Evolutionary conservation across 2,797 vertebrate genomes (phyloP), one percentile per base, ranked within the genome.

Genomic region (Enteromius radiatus): DNA sequence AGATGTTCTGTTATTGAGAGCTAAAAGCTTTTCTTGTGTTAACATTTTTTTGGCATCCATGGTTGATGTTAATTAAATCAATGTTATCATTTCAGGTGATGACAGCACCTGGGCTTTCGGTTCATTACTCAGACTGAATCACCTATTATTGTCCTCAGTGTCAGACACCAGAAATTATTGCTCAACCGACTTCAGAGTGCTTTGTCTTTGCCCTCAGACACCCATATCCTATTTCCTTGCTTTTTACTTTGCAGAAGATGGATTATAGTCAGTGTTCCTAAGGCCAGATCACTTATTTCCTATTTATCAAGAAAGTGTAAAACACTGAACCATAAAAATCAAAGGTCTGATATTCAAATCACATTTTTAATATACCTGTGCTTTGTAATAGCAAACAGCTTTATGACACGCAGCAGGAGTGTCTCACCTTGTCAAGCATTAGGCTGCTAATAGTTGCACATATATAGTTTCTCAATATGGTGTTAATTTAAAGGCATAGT

Each of bases 111-210:
- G 59, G 23, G 64, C 47, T 81, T 74, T 43, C 28, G 56, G 67
- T 28, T 70, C 31, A 84, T 86, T 76, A 85, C 83, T 88, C 78
- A 84, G 52, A 61, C 31, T 80, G 38, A 79, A 67, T 88, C 69
- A 63, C 79, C 71, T 73, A 14, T 11, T 84, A 47, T 76, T 65
- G 15, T 84, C 87, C 84, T 86, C 56, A 84, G 78, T 85, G 86
- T 78, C 75, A 86, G 87, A 90, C 88, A 85, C 21, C 28, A 85
- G 89, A 80, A 86, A 88, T 69, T 67, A 65, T 93, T 90, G 93
- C 89, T 93, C 91, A 91, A n/a, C 45, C 61, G 88, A 87, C 31
- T 88, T 82, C 77, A 76, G 74, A 77, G 81, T 54, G 71, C 84
- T 54, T 28, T 82, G 86, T 90, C 84, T 88, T 49, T 88, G 36